These are phyloP conservation scores for Philaethria dido DNA, from an alignment of 2,888 invertebrate genomes.

Conservation along the genomic window DNA sequence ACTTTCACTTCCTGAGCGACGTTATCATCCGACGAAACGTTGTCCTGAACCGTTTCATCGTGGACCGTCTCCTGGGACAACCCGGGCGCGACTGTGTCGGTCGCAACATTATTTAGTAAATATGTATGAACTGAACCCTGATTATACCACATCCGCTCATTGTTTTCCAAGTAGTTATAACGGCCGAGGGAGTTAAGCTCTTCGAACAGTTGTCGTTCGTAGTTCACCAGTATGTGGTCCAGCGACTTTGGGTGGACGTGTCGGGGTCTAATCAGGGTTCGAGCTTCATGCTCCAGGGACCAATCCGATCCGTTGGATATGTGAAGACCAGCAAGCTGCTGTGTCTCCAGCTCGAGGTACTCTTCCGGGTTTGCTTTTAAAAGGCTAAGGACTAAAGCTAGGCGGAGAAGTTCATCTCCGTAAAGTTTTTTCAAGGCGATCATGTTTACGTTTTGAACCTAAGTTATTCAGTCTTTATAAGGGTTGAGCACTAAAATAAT, in stretches of 20 bases:
- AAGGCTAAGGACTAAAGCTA: slow-evolving; percentile 91
- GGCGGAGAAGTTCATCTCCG: slow-evolving; percentile 91
- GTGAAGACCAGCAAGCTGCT: slow-evolving; percentile 83
- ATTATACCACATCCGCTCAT: slow-evolving; percentile 75
- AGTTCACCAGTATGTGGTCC: slow-evolving; percentile 87
- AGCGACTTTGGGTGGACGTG: slow-evolving; percentile 89
- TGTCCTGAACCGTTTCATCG: slow-evolving; percentile 60
- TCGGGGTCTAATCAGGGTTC: slow-evolving; percentile 83
- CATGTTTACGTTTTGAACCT: slow-evolving; percentile 75
- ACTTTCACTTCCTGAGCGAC: slow-evolving; percentile 77
- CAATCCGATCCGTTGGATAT: slow-evolving; percentile 88
- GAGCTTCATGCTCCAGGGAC: slow-evolving; percentile 84
- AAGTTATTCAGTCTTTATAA: slow-evolving; percentile 49
- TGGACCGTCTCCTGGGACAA: slow-evolving; percentile 61
- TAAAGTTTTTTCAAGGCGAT: slow-evolving; percentile 92
- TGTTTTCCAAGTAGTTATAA: slow-evolving; percentile 66
- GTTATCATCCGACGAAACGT: slow-evolving; percentile 75
- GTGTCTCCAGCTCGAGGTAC: slow-evolving; percentile 84
- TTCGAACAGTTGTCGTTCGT: slow-evolving; percentile 89
- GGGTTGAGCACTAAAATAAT: slow-evolving; percentile 74
- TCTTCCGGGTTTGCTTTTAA: slow-evolving; percentile 90
- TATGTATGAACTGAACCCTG: slow-evolving; percentile 75
- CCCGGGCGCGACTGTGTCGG: slow-evolving; percentile 72
- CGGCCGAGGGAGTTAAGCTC: slow-evolving; percentile 88
- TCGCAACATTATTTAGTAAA: slow-evolving; percentile 78